Evolutionary conservation across 2,113 vertebrate species (phyloP), one percentile per base, ranked within the genome.

Genomic region (Xenopus laevis): DNA sequence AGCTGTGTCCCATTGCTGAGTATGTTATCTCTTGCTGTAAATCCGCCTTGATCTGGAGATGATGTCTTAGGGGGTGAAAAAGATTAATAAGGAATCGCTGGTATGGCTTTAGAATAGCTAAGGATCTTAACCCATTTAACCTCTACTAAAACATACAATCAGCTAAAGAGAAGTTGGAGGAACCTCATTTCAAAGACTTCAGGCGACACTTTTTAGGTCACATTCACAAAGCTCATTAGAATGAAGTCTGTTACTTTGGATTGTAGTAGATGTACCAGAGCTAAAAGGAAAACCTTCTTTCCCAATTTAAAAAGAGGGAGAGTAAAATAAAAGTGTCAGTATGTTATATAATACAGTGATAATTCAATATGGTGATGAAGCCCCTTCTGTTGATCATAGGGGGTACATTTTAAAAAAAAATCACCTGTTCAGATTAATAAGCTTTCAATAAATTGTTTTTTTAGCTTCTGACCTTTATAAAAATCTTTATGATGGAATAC

Each of bases 41-140:
- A 96, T 93, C 93, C 88, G 87, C 88, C 91, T 93, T 92, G 93
- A 94, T 91, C 91, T 92, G 90, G 84, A 86, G 89, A 92, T 93
- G 92, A 93, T 93, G 89, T 94, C 90, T 95, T 91, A 84, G 88
- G 86, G 89, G 92, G 91, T 90, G 91, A 91, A 92, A 93, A 86
- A 94, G 93, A 96, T 96, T 94, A 96, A 93, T 94, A 93, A 93
- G 92, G 91, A 94, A 92, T 89, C 81, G 88, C 89, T 93, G 89
- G 87, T 88, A 87, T 89, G 89, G 93, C 90, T 94, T 96, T 94
- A 93, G 91, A 82, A 87, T 80, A 81, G 89, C 88, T 96, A 95
- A 95, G 94, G 92, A 91, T 94, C 93, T 96, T 95, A 94, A 95
- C 93, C 91, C 89, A 86, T 87, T 91, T 94, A 94, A 94, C 92